These are phyloP conservation scores for Euclidia mi DNA, from an alignment of 2,888 invertebrate species.

Conservation along the genomic window DNA sequence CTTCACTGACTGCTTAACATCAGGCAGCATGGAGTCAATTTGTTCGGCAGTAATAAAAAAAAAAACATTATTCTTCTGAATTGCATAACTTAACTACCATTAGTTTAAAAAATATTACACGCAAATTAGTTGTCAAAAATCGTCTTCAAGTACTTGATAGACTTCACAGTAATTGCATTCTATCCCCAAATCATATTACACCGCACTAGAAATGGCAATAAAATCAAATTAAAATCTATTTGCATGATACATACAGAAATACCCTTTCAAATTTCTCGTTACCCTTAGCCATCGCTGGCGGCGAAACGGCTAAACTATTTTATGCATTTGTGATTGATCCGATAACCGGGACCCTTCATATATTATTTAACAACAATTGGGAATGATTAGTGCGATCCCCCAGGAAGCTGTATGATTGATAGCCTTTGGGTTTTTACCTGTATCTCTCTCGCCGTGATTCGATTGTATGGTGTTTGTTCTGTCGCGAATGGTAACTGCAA, in stretches of 20 bases:
- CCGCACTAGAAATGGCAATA: not conserved
- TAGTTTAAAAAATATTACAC: too few species aligned
- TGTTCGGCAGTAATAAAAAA: too few species aligned
- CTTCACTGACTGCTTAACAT: too few species aligned
- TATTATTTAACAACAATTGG: constrained; percentile 69
- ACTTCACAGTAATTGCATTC: too few species aligned
- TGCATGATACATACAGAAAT: constrained; percentile 11
- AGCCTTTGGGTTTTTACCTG: constrained; percentile 49
- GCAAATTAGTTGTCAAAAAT: too few species aligned
- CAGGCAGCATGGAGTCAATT: too few species aligned
- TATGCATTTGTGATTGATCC: constrained; percentile 84
- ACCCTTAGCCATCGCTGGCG: constrained; percentile 40
- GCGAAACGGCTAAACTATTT: constrained; percentile 72
- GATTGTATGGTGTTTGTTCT: constrained; percentile 28
- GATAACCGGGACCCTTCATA: constrained; percentile 64
- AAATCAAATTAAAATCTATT: constrained; percentile 20
- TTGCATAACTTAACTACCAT: too few species aligned
- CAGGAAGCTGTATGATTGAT: constrained; percentile 52
- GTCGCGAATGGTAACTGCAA: not conserved
- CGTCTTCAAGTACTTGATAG: too few species aligned
- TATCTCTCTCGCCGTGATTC: constrained; percentile 44
- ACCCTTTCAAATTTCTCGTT: constrained; percentile 22
- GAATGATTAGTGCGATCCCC: constrained; percentile 58
- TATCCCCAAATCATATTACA: too few species aligned
- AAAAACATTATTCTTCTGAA: too few species aligned